phyloP scores from a whole-genome alignment of 2,888 invertebrate species.

The Notodonta ziczac region DNA sequence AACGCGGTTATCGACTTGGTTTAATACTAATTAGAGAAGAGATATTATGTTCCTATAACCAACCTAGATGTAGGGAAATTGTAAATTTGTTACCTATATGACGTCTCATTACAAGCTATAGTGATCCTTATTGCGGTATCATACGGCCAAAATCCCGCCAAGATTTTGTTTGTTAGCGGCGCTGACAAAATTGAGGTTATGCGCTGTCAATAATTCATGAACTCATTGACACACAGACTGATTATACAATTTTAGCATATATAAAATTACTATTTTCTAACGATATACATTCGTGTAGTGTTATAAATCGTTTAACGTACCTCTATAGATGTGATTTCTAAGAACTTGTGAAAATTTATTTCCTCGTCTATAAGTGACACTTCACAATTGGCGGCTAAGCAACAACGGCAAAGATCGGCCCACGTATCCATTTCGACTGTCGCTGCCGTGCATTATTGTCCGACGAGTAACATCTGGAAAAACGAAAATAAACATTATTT shows the following conservation, averaged over 20 bases:
- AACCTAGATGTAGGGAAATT: no score
- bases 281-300: background rate
- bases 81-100: background rate
- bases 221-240: slow-evolving; percentile 26
- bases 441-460: slow-evolving; percentile 60
- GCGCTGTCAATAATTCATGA: slow-evolving; percentile 32
- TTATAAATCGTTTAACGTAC: slow-evolving; percentile 41
- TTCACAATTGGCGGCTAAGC: slow-evolving; percentile 70
- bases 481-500: slow-evolving; percentile 48
- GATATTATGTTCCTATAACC: no score
- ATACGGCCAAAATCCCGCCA: slow-evolving; percentile 18
- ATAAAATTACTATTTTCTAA: background rate
- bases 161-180: slow-evolving; percentile 24
- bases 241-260: slow-evolving; percentile 12
- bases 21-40: no score
- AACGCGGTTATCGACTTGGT: no score
- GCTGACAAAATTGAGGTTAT: slow-evolving; percentile 31
- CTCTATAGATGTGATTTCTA: slow-evolving; percentile 72
- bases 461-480: slow-evolving; percentile 67
- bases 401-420: slow-evolving; percentile 78
- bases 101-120: slow-evolving; percentile 5
- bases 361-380: slow-evolving; percentile 70
- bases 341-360: slow-evolving; percentile 64
- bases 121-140: background rate
- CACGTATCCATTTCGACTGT: slow-evolving; percentile 74